A percentile compares a stretch with the other conserved stretches of the same genome.
Conservation (phyloP, 2,888 invertebrate species). For the Nephrotoma flavescens region DNA sequence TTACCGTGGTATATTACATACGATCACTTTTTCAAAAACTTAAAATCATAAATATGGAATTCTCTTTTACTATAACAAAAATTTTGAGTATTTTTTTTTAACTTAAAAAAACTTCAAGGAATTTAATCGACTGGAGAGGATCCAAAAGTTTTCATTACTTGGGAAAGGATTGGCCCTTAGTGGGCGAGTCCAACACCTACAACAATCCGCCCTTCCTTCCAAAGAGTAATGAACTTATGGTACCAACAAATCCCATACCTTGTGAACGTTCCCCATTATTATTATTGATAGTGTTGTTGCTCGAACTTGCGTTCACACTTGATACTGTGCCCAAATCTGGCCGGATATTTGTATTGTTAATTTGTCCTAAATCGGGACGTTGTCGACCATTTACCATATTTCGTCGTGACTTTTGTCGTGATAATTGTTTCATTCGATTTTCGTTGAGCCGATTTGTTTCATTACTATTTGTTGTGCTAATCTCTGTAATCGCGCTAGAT, state of each 20-base stretch:
- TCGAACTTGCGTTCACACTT: conserved; percentile 9
- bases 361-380: conserved; percentile 44
- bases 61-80: neutral
- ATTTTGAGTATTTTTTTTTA: neutral
- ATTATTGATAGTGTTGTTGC: conserved; percentile 4
- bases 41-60: neutral
- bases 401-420: conserved; percentile 35
- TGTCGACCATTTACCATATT: conserved; percentile 35
- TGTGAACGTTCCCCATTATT: conserved; percentile 6
- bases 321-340: conserved; percentile 23
- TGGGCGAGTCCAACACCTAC: conserved; percentile 25
- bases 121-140: neutral
- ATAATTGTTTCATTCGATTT: conserved; percentile 33
- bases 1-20: neutral
- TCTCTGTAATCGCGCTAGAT: neutral
- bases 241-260: conserved; percentile 44
- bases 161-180: neutral
- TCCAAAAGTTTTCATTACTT: neutral
- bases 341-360: conserved; percentile 30
- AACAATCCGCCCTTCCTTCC: conserved; percentile 75
- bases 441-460: conserved; percentile 33
- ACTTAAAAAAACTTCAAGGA: neutral
- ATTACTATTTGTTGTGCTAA: conserved; percentile 15
- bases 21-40: neutral
- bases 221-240: conserved; percentile 64